Evolutionary conservation across 2,888 invertebrate species (phyloP), one percentile per base, ranked within the genome.

Genomic region (Protodeltote pygarga): DNA sequence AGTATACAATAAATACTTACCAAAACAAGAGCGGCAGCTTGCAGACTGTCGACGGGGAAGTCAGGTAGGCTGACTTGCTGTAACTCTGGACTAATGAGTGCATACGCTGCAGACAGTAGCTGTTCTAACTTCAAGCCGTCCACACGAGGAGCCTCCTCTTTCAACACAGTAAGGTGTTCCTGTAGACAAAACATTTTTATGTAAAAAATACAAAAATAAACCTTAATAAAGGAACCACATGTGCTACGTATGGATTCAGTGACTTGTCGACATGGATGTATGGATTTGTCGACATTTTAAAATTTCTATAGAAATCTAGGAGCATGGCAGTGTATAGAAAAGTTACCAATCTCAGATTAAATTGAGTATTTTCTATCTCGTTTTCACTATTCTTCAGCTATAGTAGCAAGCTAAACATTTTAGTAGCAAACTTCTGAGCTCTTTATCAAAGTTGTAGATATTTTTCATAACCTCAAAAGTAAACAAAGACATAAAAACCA

Each of bases 41-140:
- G 84, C 33, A 98, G 83, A 84, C 95, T 97, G 74, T 98, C 97
- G 1, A 98, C 81, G 0, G 99, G 98, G 81, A 98, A 98, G 87
- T 98, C 97, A 0, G 98, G 98, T 45, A 99, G 85, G 41, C 95
- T 95, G 42, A 97, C 91, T 46, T 89, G 86, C 71, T 90, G 90
- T 29, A 96, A 93, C 81, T 98, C 98, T 3, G 95, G 94, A 10
- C 95, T 95, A 62, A 95, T 93, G 39, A 98, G 92, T 0, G 97
- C 97, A 73, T 95, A 94, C 0, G 95, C 96, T 53, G 96, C 95
- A 1, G 96, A 95, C 53, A 98, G 76, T 35, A 97, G 75, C 81
- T 94, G 93, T 51, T 95, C 93, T 50, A 96, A 58, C 73, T 93
- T 93, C 3, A 65, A 79, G 0, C 79, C 58, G 44, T 92, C 86